A percentile compares a stretch with the other conserved stretches of the same genome.
phyloP scores from a whole-genome alignment of 2,113 vertebrate genomes.

The Scatophagus argus region DNA sequence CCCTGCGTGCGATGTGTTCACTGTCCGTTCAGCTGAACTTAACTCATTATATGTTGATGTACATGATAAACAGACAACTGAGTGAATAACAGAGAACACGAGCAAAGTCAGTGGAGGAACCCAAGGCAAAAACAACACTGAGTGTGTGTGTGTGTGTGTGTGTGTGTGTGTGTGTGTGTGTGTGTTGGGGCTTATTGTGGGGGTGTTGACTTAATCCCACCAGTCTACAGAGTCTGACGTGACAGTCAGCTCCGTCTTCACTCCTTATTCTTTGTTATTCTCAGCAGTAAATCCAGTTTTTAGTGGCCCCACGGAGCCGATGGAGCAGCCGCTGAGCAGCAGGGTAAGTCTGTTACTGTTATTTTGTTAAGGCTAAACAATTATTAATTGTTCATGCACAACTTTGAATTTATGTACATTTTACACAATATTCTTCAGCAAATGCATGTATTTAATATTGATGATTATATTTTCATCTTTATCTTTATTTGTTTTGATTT shows the following conservation, averaged over 20 bases:
- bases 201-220: neutral
- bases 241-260: neutral
- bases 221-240: conserved; percentile 3
- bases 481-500: neutral
- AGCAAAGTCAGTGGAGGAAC: neutral
- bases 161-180: conserved; percentile 7
- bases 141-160: neutral
- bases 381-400: neutral
- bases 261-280: too few species aligned
- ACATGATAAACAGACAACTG: too few species aligned
- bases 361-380: too few species aligned
- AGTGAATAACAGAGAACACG: neutral
- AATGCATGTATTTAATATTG: neutral
- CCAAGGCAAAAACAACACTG: neutral
- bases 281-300: neutral
- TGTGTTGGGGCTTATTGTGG: neutral
- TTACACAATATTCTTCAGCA: neutral
- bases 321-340: conserved; percentile 6
- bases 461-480: neutral
- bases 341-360: conserved; percentile 13
- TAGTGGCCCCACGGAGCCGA: neutral
- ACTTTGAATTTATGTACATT: neutral
- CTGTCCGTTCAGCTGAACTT: too few species aligned
- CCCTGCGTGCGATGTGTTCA: too few species aligned
- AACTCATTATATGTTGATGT: neutral